Conservation (phyloP, 2,888 invertebrate genomes). For the Cryptocheilus praepositus region DNA sequence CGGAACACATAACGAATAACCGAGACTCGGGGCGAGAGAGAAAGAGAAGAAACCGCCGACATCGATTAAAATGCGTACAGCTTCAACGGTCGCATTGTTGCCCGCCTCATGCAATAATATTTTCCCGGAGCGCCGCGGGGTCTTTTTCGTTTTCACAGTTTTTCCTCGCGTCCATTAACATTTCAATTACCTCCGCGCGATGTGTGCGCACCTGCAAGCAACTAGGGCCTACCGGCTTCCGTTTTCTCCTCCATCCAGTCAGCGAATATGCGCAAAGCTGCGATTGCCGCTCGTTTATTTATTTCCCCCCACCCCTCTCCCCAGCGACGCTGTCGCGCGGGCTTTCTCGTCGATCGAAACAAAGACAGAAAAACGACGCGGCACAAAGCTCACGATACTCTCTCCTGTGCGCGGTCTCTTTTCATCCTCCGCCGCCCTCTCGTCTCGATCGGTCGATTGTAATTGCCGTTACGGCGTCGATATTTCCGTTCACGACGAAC, state of each 20-base stretch:
- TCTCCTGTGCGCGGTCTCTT: too few relatives aligned
- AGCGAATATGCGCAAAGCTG: constrained; percentile 19
- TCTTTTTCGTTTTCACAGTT: constrained; percentile 38
- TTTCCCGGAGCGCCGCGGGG: constrained; percentile 18
- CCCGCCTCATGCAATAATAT: constrained; percentile 19
- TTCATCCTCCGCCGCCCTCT: neutral
- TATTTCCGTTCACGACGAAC: neutral
- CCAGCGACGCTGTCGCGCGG: constrained; percentile 4
- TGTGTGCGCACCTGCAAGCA: constrained; percentile 47
- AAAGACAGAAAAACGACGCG: too few relatives aligned
- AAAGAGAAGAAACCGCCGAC: constrained; percentile 25
- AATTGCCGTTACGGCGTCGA: too few relatives aligned
- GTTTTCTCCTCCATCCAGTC: constrained; percentile 16
- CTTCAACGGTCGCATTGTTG: constrained; percentile 19
- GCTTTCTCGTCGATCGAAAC: constrained; percentile 14
- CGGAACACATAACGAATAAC: too few relatives aligned
- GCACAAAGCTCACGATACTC: too few relatives aligned
- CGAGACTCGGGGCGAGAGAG: constrained; percentile 10
- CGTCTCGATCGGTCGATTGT: neutral
- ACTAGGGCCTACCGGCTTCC: constrained; percentile 18
- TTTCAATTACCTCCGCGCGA: constrained; percentile 54
- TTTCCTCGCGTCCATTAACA: constrained; percentile 55
- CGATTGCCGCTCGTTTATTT: constrained; percentile 21
- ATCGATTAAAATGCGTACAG: constrained; percentile 35
- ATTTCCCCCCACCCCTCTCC: constrained; percentile 6